phyloP scores from a whole-genome alignment of 2,888 invertebrate genomes.

The Rotaria sp. region DNA sequence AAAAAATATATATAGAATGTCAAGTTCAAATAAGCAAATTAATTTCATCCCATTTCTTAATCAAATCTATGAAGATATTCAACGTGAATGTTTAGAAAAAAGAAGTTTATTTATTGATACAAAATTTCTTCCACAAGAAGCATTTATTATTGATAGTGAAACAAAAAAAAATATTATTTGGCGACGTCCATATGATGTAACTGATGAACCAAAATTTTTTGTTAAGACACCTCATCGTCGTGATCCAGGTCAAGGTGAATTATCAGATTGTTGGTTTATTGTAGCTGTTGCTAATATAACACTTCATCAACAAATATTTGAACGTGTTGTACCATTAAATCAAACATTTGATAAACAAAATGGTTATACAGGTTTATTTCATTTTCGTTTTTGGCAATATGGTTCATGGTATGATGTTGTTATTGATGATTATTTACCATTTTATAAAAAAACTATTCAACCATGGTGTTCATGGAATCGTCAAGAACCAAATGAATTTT shows the following conservation, averaged over 20 bases:
- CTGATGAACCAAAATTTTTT: not conserved
- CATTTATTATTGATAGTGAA: not conserved
- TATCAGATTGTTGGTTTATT: slow-evolving; percentile 85
- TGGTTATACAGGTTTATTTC: slow-evolving; percentile 70
- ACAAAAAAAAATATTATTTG: not conserved
- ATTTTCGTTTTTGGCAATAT: slow-evolving; percentile 80
- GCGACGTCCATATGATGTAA: slow-evolving; percentile 5
- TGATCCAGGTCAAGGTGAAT: slow-evolving; percentile 88
- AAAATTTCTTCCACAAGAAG: not conserved
- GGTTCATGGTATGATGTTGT: slow-evolving; percentile 70
- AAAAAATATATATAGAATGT: not conserved
- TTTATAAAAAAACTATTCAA: slow-evolving; percentile 44
- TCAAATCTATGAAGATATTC: not conserved
- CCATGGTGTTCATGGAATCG: slow-evolving; percentile 57
- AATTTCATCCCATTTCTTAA: not conserved
- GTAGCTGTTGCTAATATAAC: slow-evolving; percentile 90
- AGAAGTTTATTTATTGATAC: not conserved
- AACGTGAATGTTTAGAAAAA: not conserved
- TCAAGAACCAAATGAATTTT: slow-evolving; percentile 64
- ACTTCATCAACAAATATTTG: slow-evolving; percentile 70
- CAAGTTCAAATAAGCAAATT: not conserved
- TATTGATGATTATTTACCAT: slow-evolving; percentile 70
- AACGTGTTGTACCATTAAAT: slow-evolving; percentile 87
- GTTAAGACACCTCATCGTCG: slow-evolving; percentile 83
- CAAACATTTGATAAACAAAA: slow-evolving; percentile 71